Evolutionary conservation across 1,140 invertebrate species (phyloP).

Genomic region (Brachionus plicatilis): DNA sequence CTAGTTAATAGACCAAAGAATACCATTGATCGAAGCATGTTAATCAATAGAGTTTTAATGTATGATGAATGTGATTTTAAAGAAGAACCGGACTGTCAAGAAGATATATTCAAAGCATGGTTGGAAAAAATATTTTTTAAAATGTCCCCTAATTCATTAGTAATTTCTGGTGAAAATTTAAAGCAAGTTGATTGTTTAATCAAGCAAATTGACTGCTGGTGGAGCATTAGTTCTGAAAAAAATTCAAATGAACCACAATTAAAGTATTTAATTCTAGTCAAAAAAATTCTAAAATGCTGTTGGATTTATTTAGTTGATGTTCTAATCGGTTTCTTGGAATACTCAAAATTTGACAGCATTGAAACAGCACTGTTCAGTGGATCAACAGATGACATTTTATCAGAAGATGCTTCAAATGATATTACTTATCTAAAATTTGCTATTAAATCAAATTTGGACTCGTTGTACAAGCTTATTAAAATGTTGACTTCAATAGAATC

Average conservation of each 20-base stretch:
- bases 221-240: not conserved
- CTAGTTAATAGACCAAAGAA: not conserved
- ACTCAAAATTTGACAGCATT: not conserved
- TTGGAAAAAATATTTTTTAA: not conserved
- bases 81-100: not conserved
- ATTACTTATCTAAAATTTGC: not conserved
- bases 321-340: not conserved
- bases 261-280: not conserved
- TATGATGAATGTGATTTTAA: conserved; percentile 22
- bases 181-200: not conserved
- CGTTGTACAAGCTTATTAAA: not conserved
- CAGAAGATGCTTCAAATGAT: not conserved
- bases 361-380: not conserved
- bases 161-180: not conserved
- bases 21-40: not conserved
- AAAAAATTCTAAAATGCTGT: conserved; percentile 2
- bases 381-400: not conserved
- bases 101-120: not conserved
- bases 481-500: not conserved
- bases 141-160: not conserved
- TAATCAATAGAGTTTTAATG: not conserved
- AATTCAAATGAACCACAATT: not conserved
- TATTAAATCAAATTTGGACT: conserved; percentile 34
- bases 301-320: conserved; percentile 37
- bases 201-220: not conserved